Percentiles rank a stretch among this genome's conserved stretches.
phyloP scores from a whole-genome alignment of 1,140 invertebrate species.

The Zaprionus kolodkinae region DNA sequence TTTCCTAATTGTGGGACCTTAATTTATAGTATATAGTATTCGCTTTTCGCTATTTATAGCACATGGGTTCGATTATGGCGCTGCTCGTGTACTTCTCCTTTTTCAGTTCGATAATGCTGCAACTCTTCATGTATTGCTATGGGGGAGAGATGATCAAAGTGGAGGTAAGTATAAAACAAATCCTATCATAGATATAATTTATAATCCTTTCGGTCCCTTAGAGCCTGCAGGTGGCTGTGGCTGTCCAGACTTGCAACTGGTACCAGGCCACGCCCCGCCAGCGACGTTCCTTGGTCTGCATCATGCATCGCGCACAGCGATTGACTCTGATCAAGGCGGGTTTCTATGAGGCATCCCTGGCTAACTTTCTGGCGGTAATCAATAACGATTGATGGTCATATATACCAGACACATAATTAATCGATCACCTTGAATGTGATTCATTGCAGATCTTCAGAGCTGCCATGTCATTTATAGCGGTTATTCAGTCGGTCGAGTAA shows the following conservation, averaged over 20 bases:
- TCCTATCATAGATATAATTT: not conserved
- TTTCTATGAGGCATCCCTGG: constrained; percentile 79
- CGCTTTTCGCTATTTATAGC: constrained; percentile 35
- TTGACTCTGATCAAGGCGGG: constrained; percentile 71
- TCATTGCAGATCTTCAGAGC: constrained; percentile 56
- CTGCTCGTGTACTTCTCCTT: constrained; percentile 66
- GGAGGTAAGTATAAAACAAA: too few relatives aligned
- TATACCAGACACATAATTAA: not conserved
- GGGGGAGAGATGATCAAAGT: constrained; percentile 76
- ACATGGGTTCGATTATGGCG: constrained; percentile 63
- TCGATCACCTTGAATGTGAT: constrained; percentile 12
- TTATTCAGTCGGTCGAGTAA: constrained; percentile 65
- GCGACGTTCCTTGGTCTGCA: constrained; percentile 55
- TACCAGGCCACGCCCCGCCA: constrained; percentile 55
- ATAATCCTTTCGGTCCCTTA: not conserved
- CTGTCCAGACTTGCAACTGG: constrained; percentile 67
- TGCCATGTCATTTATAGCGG: constrained; percentile 61
- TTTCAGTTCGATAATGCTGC: constrained; percentile 70
- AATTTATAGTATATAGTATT: not conserved
- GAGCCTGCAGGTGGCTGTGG: constrained; percentile 66
- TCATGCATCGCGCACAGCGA: constrained; percentile 69
- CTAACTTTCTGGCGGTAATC: constrained; percentile 73
- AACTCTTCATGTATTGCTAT: constrained; percentile 79
- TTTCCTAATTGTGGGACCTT: not conserved
- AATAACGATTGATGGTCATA: not conserved